Evolutionary conservation across 1,140 invertebrate genomes (phyloP).

Genomic region (Leptinotarsa lineolata): DNA sequence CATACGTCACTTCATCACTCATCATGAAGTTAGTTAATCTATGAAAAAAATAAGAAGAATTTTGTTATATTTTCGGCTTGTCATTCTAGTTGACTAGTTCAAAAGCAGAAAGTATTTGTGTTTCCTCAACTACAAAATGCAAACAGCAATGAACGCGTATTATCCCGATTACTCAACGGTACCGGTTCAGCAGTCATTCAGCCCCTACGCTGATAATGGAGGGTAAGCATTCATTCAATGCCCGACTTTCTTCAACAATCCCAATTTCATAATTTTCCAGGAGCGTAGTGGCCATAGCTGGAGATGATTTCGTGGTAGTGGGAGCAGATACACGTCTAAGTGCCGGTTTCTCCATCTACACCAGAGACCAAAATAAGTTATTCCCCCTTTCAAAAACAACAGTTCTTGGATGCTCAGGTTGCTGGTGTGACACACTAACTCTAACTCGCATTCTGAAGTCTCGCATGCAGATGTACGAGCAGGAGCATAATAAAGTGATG

Average conservation of each 20-base stretch:
- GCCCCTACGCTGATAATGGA: constrained; percentile 78
- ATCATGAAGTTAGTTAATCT: too few relatives aligned
- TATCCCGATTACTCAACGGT: constrained; percentile 69
- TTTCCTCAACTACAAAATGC: constrained; percentile 5
- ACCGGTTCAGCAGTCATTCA: constrained; percentile 67
- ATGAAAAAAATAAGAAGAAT: too few relatives aligned
- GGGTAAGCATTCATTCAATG: constrained; percentile 60
- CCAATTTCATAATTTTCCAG: constrained; percentile 55
- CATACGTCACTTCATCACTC: too few relatives aligned
- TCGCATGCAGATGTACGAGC: constrained; percentile 92
- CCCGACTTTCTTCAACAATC: constrained; percentile 22
- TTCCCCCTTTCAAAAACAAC: constrained; percentile 80
- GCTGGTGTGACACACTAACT: constrained; percentile 97
- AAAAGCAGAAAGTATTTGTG: too few relatives aligned
- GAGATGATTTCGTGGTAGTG: constrained; percentile 63
- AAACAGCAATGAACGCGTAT: constrained; percentile 39
- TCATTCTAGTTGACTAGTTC: too few relatives aligned
- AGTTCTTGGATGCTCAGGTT: constrained; percentile 87
- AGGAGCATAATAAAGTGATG: constrained; percentile 95
- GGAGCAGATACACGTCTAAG: constrained; percentile 93
- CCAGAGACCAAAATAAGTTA: constrained; percentile 84
- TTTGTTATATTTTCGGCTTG: too few relatives aligned
- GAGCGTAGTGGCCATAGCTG: constrained; percentile 90
- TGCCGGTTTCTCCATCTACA: constrained; percentile 87
- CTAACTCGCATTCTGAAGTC: constrained; percentile 84